These are phyloP conservation scores for Pteromalus puparum DNA, from an alignment of 1,140 invertebrate genomes.

Conservation along the genomic window DNA sequence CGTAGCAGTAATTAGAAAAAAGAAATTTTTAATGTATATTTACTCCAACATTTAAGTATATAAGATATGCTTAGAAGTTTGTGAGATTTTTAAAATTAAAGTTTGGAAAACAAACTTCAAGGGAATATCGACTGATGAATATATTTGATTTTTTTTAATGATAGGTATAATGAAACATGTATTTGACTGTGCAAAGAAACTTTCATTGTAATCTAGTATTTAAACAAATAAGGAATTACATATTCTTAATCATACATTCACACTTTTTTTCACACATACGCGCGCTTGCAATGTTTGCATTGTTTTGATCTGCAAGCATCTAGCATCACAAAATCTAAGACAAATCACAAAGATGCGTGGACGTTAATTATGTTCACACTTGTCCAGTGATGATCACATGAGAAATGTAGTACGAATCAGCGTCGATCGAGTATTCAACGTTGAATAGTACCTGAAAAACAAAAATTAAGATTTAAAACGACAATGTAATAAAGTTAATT, in stretches of 20 bases:
- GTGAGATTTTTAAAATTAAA: slow-evolving; percentile 36
- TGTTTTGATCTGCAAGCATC: slow-evolving; percentile 33
- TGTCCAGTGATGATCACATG: slow-evolving; percentile 45
- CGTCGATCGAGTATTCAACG: slow-evolving; percentile 38
- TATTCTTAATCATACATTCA: slow-evolving; percentile 46
- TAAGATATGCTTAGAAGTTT: slow-evolving; percentile 46
- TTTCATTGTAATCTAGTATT: slow-evolving; percentile 50
- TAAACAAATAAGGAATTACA: slow-evolving; percentile 50
- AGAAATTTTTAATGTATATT: slow-evolving; percentile 47
- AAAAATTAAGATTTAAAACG: slow-evolving; percentile 34
- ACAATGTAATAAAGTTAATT: slow-evolving; percentile 33
- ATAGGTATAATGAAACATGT: slow-evolving; percentile 47
- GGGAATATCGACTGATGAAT: neutral
- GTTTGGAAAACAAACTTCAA: neutral
- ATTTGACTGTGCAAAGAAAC: slow-evolving; percentile 41
- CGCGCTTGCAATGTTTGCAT: slow-evolving; percentile 25
- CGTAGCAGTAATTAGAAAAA: slow-evolving; percentile 75
- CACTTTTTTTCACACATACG: slow-evolving; percentile 40
- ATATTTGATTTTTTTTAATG: slow-evolving; percentile 33
- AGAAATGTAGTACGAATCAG: slow-evolving; percentile 47
- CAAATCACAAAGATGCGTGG: slow-evolving; percentile 43
- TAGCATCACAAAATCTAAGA: slow-evolving; percentile 42
- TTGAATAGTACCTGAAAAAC: slow-evolving; percentile 43
- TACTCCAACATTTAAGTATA: slow-evolving; percentile 48
- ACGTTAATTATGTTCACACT: slow-evolving; percentile 41